phyloP scores from a whole-genome alignment of 2,113 vertebrate genomes.

The Catharus bicknelli region DNA sequence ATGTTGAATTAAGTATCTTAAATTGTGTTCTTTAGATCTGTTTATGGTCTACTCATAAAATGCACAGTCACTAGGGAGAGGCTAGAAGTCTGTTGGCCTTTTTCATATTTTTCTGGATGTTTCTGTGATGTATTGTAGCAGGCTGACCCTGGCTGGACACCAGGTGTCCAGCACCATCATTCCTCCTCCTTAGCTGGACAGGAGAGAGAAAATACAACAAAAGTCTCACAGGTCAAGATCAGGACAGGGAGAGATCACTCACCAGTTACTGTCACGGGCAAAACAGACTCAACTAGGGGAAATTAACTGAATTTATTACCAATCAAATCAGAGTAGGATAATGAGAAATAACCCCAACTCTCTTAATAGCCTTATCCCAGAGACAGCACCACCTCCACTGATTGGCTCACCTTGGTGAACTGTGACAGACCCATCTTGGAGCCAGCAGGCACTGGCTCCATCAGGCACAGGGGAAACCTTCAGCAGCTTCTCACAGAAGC shows the following conservation, averaged over 20 bases:
- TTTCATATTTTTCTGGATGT: neutral
- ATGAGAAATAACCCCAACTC: neutral
- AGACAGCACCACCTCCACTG: neutral
- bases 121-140: neutral
- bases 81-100: neutral
- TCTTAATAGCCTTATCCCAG: neutral
- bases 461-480: fast-evolving
- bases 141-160: neutral
- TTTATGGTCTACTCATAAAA: neutral
- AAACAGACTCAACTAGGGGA: neutral
- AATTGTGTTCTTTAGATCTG: neutral
- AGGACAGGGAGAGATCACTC: neutral
- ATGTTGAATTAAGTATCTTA: neutral
- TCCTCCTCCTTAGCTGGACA: neutral
- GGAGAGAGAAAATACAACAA: neutral
- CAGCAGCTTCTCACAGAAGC: neutral
- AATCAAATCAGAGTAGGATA: neutral
- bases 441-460: neutral
- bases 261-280: neutral
- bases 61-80: neutral
- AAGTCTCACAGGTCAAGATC: neutral
- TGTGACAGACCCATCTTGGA: fast-evolving
- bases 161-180: neutral
- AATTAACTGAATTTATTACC: neutral
- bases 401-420: neutral